These are phyloP conservation scores for Blomia tropicalis DNA, from an alignment of 2,888 invertebrate species.

Conservation along the genomic window DNA sequence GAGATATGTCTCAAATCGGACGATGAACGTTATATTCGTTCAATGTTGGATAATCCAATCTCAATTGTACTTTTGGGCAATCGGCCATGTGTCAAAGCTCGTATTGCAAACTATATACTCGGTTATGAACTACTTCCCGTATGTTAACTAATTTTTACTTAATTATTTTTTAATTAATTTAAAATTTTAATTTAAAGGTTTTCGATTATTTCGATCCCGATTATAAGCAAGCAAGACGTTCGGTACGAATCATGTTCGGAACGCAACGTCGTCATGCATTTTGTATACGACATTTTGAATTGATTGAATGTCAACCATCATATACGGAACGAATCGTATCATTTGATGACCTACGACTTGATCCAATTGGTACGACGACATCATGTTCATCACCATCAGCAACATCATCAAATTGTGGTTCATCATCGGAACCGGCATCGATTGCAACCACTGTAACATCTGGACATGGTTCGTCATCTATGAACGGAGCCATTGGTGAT, in stretches of 20 bases:
- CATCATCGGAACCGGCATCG: neutral
- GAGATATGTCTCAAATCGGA: constrained; percentile 33
- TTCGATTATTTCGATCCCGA: constrained; percentile 2
- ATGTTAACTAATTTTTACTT: constrained; percentile 11
- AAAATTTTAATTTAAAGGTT: neutral
- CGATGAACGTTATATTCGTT: constrained; percentile 35
- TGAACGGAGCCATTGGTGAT: neutral
- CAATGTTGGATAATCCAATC: constrained; percentile 42
- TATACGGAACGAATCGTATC: neutral
- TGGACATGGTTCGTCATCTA: neutral
- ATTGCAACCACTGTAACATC: neutral
- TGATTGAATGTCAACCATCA: constrained; percentile 6
- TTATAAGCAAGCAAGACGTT: constrained; percentile 10
- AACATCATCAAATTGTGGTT: neutral
- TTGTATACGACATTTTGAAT: constrained; percentile 11
- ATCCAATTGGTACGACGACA: neutral
- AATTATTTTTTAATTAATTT: constrained; percentile 6
- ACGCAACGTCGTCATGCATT: constrained; percentile 14
- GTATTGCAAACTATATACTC: constrained; percentile 55
- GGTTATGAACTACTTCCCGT: constrained; percentile 49
- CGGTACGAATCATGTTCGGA: constrained; percentile 1
- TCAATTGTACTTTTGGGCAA: constrained; percentile 58
- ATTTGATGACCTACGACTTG: constrained; percentile 8
- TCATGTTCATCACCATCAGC: neutral
- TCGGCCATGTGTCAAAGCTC: constrained; percentile 50